Evolutionary conservation across 2,113 vertebrate species (phyloP), one percentile per base, ranked within the genome.

Genomic region (Chaetorhynchus papuensis): DNA sequence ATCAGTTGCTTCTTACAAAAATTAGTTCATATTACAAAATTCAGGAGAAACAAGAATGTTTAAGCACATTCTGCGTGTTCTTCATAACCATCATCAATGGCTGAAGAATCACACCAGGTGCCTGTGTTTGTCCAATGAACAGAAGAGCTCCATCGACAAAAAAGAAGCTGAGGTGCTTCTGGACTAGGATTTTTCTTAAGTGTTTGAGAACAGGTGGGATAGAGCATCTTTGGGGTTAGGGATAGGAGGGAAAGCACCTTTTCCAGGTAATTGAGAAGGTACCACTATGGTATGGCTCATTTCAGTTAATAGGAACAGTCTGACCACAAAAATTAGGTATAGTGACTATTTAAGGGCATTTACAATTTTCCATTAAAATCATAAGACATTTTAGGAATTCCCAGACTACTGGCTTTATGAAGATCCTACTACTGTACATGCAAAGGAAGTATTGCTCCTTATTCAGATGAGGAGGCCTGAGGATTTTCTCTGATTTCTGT

Each of bases 71-170:
- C 41, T 64, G 20, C 15, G 39, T 59, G 23, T 27, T 81, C 57
- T 82, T 42, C 18, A 2, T 0, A 39, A 18, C 13, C n/a, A 53
- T 26, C 3, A 0, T 3, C 57, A 42, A 0, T 6, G 28, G 35
- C 53, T 69, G 24, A 18, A n/a, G n/a, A 41, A 24, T 14, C 65
- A 24, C 47, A 30, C 5, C 39, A 7, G 6, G 64, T 5, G 18
- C 39, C 39, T 20, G 63, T 1, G 0, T 4, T 4, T 45, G 54
- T 13, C 28, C 33, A 27, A 15, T 2, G 28, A 47, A 56, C 15
- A 77, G 63, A 28, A 35, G 45, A 39, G 19, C 19, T 31, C 19
- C 7, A 28, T 1, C 1, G 50, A 56, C 22, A n/a, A 61, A 76
- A 63, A 35, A 47, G 7, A 26, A 75, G 30, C 24, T 11, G 8